Base-by-base conservation (phyloP, 1,140 invertebrate species). In the Pissodes strobi region DNA sequence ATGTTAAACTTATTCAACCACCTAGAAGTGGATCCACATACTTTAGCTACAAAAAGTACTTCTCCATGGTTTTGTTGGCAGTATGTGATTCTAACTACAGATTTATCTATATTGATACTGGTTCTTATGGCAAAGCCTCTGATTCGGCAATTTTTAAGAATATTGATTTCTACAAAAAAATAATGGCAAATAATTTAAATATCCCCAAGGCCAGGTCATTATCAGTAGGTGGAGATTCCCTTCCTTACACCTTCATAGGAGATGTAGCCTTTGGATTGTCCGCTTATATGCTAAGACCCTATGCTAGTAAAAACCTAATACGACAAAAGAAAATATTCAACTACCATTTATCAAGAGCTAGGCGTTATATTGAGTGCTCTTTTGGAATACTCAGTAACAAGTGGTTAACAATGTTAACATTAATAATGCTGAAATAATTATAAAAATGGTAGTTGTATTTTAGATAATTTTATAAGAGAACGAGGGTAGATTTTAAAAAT, bases 321-420 rank as follows among this genome's bases (percentile, higher is more conserved):
- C 23, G 59, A n/a, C n/a, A n/a, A n/a, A n/a, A n/a, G n/a, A n/a
- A n/a, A n/a, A n/a, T n/a, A n/a, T n/a, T n/a, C n/a, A n/a, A n/a
- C n/a, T n/a, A n/a, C n/a, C n/a, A n/a, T n/a, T n/a, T n/a, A n/a
- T n/a, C n/a, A n/a, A n/a, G 73, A 53, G 79, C 76, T 17, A 61
- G 78, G 55, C 41, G 76, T 38, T 74, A 78, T 21, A 69, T 81
- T 19, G 80, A 83, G 67, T 81, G 80, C 71, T 34, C 67, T 12
- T 74, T 74, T 72, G 70, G 67, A 17, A 72, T 74, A 19, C 21
- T 74, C 22, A 5, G 17, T 63, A 55, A 22, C 39, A 67, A 10
- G 48, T 58, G 23, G 41, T 49, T 12, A 12, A 55, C 9, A 46
- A 67, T 22, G 51, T 67, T 56, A 41, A 22, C 25, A 49, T 55